Evolutionary conservation across 2,888 invertebrate genomes (phyloP), one percentile per base, ranked within the genome.

Genomic region (Perizoma flavofasciatum): DNA sequence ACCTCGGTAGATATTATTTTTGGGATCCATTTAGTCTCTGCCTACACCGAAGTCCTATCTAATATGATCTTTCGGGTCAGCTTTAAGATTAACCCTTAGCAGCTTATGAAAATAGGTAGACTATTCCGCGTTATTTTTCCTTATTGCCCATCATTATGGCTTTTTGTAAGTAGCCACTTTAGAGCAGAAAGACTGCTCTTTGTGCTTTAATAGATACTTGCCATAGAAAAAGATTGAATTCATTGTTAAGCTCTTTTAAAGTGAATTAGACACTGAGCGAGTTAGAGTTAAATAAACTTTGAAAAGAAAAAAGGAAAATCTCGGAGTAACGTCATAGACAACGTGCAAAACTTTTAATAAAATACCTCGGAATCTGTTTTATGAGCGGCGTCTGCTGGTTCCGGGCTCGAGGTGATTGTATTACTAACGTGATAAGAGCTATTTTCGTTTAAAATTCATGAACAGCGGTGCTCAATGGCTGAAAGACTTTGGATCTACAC

Each of bases 341-440:
- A 74, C 73, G 73, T 74, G 73, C 68, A 56, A 73, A 79, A 81
- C 73, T 78, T 82, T 78, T 76, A 80, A 77, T 78, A 79, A 79
- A 78, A 78, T 72, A 72, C 72, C 77, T 78, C 61, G 69, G 61
- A 76, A 77, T 78, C 71, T 70, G 72, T 75, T 71, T 74, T 71
- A 71, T 72, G 69, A 66, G 69, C 69, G 66, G 67, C 68, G 55
- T 67, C 60, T 22, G 22, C 54, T 61, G 66, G 63, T 72, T 66
- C 68, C 61, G 41, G 55, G 32, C 35, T 47, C 6, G 39, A 22
- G 47, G 54, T 48, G 55, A 62, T 67, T 59, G 52, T 64, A 65
- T 63, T 63, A 58, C 63, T 55, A 54, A 46, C 9, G 43, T 43
- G 43, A 64, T 67, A 66, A 65, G 61, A 61, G 50, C 63, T 59